Conservation (phyloP, 2,888 invertebrate species). For the Ormyrus nitidulus region DNA sequence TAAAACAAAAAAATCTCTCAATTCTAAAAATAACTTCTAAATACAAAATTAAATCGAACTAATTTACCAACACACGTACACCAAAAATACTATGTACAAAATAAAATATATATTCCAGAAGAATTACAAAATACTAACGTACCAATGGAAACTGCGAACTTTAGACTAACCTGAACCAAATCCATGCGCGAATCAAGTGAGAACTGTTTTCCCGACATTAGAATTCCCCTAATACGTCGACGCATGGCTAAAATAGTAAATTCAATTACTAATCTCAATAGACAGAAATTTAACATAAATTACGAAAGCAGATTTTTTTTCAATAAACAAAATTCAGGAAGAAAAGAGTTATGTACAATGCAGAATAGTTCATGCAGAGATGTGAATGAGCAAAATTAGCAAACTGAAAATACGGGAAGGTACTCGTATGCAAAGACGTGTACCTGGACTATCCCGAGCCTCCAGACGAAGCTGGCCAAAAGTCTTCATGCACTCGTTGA, state of each 20-base stretch:
- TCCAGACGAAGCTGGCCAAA: slow-evolving; percentile 84
- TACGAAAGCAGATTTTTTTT: not conserved
- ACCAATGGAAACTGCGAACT: not conserved
- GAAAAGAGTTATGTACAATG: too few relatives aligned
- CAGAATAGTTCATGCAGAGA: too few relatives aligned
- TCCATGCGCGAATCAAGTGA: slow-evolving; percentile 94
- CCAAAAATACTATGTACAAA: too few relatives aligned
- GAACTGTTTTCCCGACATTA: slow-evolving; percentile 93
- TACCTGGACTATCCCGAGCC: slow-evolving; percentile 87
- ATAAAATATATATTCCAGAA: not conserved
- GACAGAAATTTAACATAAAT: slow-evolving; percentile 15
- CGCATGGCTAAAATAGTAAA: slow-evolving; percentile 82
- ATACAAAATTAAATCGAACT: too few relatives aligned
- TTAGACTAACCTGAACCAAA: slow-evolving; percentile 81
- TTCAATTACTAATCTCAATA: not conserved
- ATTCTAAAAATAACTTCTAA: too few relatives aligned
- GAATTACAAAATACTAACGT: not conserved
- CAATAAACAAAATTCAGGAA: too few relatives aligned
- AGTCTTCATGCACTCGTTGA: slow-evolving; percentile 84
- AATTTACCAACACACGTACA: too few relatives aligned
- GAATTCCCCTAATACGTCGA: slow-evolving; percentile 89
- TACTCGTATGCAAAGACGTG: slow-evolving; percentile 57
- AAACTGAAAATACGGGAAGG: not conserved
- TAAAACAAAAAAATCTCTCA: too few relatives aligned
- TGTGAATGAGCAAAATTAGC: not conserved